These are phyloP conservation scores for Hirtodrosophila cameraria DNA, from an alignment of 2,888 invertebrate species.

Conservation along the genomic window DNA sequence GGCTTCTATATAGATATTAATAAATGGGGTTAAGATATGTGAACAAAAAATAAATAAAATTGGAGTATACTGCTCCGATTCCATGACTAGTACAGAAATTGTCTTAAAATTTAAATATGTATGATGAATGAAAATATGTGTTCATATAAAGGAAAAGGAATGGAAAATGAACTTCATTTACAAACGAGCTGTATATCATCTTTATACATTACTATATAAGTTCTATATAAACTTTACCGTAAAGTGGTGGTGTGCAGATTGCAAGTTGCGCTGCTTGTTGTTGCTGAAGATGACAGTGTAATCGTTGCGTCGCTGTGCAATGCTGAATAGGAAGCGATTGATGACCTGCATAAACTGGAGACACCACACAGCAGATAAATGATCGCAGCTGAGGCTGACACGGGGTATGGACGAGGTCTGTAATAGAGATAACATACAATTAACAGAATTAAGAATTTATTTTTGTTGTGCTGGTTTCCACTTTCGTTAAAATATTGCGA, in stretches of 20 bases:
- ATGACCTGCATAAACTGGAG: constrained; percentile 93
- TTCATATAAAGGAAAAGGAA: no score
- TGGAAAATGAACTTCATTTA: no score
- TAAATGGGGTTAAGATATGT: not conserved
- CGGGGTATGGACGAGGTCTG: constrained; percentile 87
- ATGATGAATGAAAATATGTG: not conserved
- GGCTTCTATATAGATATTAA: constrained; percentile 35
- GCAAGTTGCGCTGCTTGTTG: constrained; percentile 73
- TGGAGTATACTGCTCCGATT: no score
- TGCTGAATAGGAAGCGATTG: constrained; percentile 92
- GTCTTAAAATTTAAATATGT: no score
- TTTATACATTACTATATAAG: no score
- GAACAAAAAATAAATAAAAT: not conserved
- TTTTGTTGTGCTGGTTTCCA: no score
- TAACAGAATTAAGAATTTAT: no score
- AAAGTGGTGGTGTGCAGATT: constrained; percentile 78
- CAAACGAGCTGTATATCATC: no score
- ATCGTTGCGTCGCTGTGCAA: constrained; percentile 85
- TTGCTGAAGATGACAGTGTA: constrained; percentile 68
- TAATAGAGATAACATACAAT: not conserved
- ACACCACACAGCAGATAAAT: constrained; percentile 96
- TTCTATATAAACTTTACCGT: constrained; percentile 61
- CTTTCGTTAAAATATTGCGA: no score
- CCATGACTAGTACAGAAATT: no score
- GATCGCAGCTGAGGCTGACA: constrained; percentile 95